Conservation (phyloP, 2,888 invertebrate genomes). For the Leptinotarsa rubiginosa region DNA sequence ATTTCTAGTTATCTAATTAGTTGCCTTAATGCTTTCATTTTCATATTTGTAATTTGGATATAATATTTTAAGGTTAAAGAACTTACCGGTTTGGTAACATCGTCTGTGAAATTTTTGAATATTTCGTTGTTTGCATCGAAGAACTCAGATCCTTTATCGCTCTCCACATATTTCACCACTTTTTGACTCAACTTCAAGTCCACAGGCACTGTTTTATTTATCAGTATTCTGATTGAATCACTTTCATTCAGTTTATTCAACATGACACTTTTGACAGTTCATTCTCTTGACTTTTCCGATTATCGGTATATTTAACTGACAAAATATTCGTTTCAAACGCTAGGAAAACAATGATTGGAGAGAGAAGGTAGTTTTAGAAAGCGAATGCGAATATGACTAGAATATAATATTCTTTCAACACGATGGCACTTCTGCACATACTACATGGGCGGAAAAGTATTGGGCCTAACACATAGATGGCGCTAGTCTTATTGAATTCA, state of each 20-base stretch:
- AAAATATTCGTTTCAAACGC: too few species aligned
- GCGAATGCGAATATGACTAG: too few species aligned
- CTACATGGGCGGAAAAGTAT: too few species aligned
- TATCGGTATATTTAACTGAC: background rate
- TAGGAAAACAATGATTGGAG: too few species aligned
- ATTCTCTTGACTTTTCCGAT: background rate
- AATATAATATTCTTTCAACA: too few species aligned
- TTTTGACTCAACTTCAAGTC: constrained; percentile 6
- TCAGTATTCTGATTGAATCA: constrained; percentile 16
- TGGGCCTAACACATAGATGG: too few species aligned
- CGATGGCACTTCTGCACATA: too few species aligned
- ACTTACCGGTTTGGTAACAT: background rate
- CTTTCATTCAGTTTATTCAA: constrained; percentile 12
- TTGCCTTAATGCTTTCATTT: background rate
- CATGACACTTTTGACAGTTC: background rate
- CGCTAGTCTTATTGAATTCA: too few species aligned
- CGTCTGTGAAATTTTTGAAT: background rate
- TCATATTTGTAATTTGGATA: constrained; percentile 10
- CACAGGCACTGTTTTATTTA: background rate
- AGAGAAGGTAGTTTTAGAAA: too few species aligned
- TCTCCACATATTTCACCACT: constrained; percentile 7
- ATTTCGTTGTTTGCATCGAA: background rate
- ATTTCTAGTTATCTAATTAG: background rate
- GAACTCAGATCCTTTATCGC: background rate
- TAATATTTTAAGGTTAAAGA: constrained; percentile 4